These are phyloP conservation scores for Polypterus senegalus DNA, from an alignment of 2,113 vertebrate species.

Conservation along the genomic window DNA sequence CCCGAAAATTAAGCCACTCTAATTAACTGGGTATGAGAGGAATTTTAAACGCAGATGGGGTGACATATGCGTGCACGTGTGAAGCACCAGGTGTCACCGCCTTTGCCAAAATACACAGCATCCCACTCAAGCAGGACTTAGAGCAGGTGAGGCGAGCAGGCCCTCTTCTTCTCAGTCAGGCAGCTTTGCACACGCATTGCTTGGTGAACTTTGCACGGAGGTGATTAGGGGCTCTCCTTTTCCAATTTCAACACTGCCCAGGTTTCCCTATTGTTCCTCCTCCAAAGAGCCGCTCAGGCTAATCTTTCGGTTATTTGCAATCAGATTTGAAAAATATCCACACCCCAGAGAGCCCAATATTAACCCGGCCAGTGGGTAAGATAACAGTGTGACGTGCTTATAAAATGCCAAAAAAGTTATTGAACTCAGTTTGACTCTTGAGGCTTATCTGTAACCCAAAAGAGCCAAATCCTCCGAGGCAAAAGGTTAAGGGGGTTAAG, in stretches of 20 bases:
- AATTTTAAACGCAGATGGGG: too few species aligned
- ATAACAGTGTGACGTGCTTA: constrained; percentile 17
- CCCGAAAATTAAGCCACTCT: too few species aligned
- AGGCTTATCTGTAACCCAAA: constrained; percentile 19
- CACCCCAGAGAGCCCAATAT: constrained; percentile 28
- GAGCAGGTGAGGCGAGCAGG: too few species aligned
- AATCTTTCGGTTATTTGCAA: constrained; percentile 52
- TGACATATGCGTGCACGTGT: too few species aligned
- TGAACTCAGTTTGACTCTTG: constrained; percentile 32
- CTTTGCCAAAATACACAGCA: too few species aligned
- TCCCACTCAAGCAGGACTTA: too few species aligned
- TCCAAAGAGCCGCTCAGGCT: constrained; percentile 47
- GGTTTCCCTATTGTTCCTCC: constrained; percentile 50
- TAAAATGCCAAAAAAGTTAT: constrained; percentile 19
- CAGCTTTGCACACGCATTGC: constrained; percentile 18
- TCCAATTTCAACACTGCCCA: constrained; percentile 46
- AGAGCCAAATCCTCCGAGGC: constrained; percentile 9
- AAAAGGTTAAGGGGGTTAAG: constrained; percentile 9
- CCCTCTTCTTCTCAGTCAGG: too few species aligned
- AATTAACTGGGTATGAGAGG: too few species aligned
- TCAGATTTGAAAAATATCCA: constrained; percentile 37
- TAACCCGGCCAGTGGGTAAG: constrained; percentile 21
- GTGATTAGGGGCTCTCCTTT: constrained; percentile 25
- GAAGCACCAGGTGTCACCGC: too few species aligned
- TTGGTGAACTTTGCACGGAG: constrained; percentile 39